Conservation (phyloP, 2,797 vertebrate genomes). For the Oceanodroma leucorhoa region DNA sequence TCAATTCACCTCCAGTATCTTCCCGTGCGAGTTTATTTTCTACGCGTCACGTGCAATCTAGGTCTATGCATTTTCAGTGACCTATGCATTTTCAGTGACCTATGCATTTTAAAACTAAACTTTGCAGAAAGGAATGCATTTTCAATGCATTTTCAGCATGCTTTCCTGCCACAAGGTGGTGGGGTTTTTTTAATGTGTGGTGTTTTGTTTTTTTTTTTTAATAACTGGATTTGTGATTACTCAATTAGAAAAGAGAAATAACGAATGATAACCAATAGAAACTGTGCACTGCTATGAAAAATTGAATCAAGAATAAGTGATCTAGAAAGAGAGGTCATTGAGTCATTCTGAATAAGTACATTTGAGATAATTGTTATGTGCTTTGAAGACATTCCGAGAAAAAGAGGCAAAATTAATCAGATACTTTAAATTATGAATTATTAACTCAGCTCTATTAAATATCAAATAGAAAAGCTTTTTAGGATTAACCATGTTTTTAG, state of each 20-base stretch:
- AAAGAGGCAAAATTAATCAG: slow-evolving; percentile 62
- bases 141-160: not conserved
- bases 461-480: slow-evolving; percentile 26
- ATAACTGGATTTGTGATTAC: not conserved
- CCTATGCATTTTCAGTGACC: not conserved
- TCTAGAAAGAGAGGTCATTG: slow-evolving; percentile 13
- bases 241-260: slow-evolving; percentile 12
- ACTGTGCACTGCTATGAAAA: not conserved
- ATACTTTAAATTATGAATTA: slow-evolving; percentile 65
- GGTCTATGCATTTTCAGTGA: not conserved
- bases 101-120: not conserved
- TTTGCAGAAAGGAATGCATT: not conserved
- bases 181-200: no score
- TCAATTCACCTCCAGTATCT: not conserved
- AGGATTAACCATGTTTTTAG: slow-evolving; percentile 3
- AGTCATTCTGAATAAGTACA: slow-evolving; percentile 36
- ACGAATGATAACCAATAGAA: not conserved
- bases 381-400: slow-evolving; percentile 37
- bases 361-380: slow-evolving; percentile 43
- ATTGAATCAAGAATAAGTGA: slow-evolving; percentile 32
- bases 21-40: not conserved
- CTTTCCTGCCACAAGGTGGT: not conserved
- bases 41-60: not conserved
- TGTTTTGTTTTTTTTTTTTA: not conserved
- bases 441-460: slow-evolving; percentile 57